phyloP scores from a whole-genome alignment of 2,888 invertebrate species.

The Dyspetes luteomarginatus region DNA sequence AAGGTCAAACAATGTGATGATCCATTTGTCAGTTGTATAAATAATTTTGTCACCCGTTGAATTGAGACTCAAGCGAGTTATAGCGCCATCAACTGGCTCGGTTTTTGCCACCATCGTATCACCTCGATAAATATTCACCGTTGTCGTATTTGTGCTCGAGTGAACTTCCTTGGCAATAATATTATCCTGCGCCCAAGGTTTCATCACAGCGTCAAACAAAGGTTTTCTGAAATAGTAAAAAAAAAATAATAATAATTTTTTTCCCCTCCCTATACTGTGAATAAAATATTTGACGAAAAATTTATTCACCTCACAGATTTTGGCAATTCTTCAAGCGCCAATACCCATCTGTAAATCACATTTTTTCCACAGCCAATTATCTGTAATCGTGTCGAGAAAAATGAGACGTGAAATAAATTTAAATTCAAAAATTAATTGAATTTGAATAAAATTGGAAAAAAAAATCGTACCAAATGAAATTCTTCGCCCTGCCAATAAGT shows the following conservation, averaged over 20 bases:
- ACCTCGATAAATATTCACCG: constrained; percentile 82
- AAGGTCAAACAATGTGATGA: constrained; percentile 83
- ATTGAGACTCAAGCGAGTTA: constrained; percentile 84
- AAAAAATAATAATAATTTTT: constrained; percentile 1
- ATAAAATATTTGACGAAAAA: neutral
- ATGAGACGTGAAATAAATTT: neutral
- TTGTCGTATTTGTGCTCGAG: constrained; percentile 6
- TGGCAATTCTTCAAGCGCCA: constrained; percentile 72
- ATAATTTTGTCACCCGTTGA: constrained; percentile 85
- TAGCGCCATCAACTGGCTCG: constrained; percentile 83
- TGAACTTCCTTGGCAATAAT: constrained; percentile 74
- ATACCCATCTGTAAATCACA: constrained; percentile 77
- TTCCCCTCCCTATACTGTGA: neutral
- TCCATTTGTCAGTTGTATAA: constrained; percentile 84
- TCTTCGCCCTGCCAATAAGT: constrained; percentile 78
- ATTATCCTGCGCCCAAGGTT: constrained; percentile 70
- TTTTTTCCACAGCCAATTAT: constrained; percentile 78
- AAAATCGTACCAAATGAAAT: constrained; percentile 73
- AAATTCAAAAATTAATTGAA: neutral
- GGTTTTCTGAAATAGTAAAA: constrained; percentile 69
- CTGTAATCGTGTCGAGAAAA: constrained; percentile 64
- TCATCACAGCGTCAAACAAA: constrained; percentile 78
- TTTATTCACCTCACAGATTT: constrained; percentile 67
- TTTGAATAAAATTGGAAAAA: neutral
- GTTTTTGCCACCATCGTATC: constrained; percentile 83